These are phyloP conservation scores for Conistra vaccinii DNA, from an alignment of 2,888 invertebrate genomes.

Conservation along the genomic window DNA sequence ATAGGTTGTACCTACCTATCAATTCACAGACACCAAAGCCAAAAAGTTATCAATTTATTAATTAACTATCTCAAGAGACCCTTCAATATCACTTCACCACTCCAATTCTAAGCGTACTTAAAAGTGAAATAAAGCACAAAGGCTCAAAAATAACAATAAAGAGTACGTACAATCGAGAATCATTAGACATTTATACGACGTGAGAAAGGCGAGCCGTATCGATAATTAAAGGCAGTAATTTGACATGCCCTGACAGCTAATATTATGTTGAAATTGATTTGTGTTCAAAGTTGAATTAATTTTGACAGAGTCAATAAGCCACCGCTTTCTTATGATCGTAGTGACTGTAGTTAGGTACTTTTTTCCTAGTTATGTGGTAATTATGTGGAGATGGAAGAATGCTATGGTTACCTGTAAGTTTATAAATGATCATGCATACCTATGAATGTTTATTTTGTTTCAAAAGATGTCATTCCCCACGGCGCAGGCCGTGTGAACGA, in stretches of 20 bases:
- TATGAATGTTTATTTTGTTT: not conserved
- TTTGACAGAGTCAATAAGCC: constrained; percentile 90
- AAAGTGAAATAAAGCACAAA: constrained; percentile 65
- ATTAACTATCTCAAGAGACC: constrained; percentile 29
- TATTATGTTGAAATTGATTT: constrained; percentile 89
- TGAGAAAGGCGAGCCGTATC: constrained; percentile 82
- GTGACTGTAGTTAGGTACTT: constrained; percentile 64
- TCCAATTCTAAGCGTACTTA: constrained; percentile 45
- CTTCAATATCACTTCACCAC: constrained; percentile 38
- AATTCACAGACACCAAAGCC: not conserved
- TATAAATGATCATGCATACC: not conserved
- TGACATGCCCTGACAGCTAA: constrained; percentile 89
- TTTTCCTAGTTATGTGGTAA: constrained; percentile 57
- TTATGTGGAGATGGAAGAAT: constrained; percentile 20
- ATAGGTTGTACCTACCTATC: not conserved
- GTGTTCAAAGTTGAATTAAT: constrained; percentile 89
- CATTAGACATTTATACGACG: constrained; percentile 79
- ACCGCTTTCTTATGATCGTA: constrained; percentile 78
- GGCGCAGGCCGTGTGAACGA: not conserved
- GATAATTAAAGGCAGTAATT: constrained; percentile 88
- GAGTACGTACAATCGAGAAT: constrained; percentile 71
- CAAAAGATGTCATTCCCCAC: not conserved
- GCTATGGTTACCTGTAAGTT: not conserved
- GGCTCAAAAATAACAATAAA: constrained; percentile 74
- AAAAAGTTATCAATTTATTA: constrained; percentile 37